Conservation (phyloP, 2,113 vertebrate species). For the Natator depressus region DNA sequence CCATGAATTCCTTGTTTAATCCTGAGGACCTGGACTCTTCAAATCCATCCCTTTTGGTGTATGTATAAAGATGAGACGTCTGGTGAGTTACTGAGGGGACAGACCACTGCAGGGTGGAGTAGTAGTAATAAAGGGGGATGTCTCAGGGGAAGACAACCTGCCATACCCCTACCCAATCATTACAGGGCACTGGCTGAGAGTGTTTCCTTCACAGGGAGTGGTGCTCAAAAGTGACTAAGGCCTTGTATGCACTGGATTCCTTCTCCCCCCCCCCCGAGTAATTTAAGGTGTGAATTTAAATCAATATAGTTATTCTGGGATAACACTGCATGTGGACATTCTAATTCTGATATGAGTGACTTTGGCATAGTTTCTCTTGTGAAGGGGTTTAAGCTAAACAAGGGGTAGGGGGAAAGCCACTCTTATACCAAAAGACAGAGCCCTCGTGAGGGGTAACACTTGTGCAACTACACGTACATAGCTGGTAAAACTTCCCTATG, state of each 20-base stretch:
- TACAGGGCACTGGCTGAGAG: neutral
- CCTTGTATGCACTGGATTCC: neutral
- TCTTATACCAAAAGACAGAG: neutral
- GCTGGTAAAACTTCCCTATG: neutral
- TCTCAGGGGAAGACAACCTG: neutral
- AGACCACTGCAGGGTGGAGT: too few species aligned
- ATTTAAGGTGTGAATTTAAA: neutral
- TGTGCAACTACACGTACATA: neutral
- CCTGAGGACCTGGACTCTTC: neutral
- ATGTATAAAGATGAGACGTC: neutral
- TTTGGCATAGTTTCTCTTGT: neutral
- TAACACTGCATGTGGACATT: neutral
- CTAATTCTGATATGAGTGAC: neutral
- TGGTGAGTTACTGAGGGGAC: neutral
- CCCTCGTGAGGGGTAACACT: neutral
- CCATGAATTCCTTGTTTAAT: neutral
- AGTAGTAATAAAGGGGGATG: neutral
- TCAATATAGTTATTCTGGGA: neutral
- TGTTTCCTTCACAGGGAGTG: neutral
- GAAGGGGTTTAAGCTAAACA: neutral
- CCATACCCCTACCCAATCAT: neutral
- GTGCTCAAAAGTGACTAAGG: neutral
- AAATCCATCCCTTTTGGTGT: neutral
- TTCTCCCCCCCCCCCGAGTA: too few species aligned
- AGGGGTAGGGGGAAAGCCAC: neutral